Evolutionary conservation across 2,797 vertebrate species (phyloP), one percentile per base, ranked within the genome.

Genomic region (Moxostoma hubbsi): DNA sequence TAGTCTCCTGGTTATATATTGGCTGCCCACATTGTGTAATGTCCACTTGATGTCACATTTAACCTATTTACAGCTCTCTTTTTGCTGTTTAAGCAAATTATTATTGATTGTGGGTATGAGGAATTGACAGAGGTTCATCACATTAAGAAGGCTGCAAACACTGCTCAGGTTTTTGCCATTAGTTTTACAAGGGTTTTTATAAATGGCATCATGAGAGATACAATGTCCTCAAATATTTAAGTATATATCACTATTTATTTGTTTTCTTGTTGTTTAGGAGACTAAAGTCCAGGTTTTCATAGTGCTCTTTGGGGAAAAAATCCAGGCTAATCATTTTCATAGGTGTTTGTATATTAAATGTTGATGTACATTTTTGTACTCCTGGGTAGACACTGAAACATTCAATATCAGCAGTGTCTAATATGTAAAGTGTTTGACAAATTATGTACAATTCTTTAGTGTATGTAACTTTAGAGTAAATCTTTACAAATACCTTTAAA

Each of bases 91-190:
- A 73, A 76, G 76, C 65, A 79, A 79, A 81, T 83, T 78, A 77
- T 70, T 81, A 81, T 83, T 73, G 84, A 85, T 83, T 81, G 7
- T 5, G 46, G 47, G 46, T 15, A 45, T 77, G 45, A 47, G 73
- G 36, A 36, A 36, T 5, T 36, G 64, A 72, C 12, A 13, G 67
- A 63, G 50, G 66, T 64, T 62, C 49, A 61, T 75, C 58, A 63
- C 54, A 77, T 71, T 66, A 72, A 73, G 81, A 46, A 51, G 51
- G 46, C 2, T 16, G 5, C 36, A 64, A 24, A 65, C 16, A 57
- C 11, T 2, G 0, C 55, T 65, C 5, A 16, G 6, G 5, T 53
- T 5, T 53, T 50, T 15, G 62, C 24, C 18, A 24, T 46, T 12
- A 5, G 16, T 53, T 9, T 74, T 46, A 15, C 55, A 47, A 65